Evolutionary conservation across 2,888 invertebrate genomes (phyloP).

Genomic region (Smittia aterrima): DNA sequence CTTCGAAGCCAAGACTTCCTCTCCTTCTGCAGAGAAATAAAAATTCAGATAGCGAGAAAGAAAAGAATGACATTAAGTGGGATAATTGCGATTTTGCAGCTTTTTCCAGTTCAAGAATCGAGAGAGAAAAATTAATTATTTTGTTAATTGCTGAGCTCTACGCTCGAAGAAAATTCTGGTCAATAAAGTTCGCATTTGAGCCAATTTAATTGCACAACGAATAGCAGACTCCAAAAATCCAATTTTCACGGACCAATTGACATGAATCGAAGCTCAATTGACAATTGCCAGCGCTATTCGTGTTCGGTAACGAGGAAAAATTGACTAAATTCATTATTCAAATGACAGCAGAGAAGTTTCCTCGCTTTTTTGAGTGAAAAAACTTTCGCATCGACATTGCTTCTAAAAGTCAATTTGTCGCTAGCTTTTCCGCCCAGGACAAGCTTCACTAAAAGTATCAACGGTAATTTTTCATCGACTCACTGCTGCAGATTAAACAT

Average conservation of each 20-base stretch:
- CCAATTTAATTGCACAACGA: conserved; percentile 15
- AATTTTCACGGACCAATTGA: conserved; percentile 17
- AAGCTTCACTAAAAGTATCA: not conserved
- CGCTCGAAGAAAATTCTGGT: not conserved
- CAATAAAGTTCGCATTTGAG: not conserved
- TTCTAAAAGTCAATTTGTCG: conserved; percentile 38
- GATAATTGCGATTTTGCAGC: conserved; percentile 3
- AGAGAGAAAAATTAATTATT: conserved; percentile 1
- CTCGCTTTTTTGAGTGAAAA: not conserved
- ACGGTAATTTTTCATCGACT: not conserved
- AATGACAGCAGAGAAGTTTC: conserved; percentile 27
- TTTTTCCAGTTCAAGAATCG: not conserved
- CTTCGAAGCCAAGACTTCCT: not conserved
- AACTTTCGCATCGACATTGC: conserved; percentile 1
- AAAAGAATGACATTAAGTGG: not conserved
- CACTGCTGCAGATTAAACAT: not conserved
- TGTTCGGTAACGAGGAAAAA: conserved; percentile 6
- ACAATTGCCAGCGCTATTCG: not conserved
- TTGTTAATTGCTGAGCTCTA: not conserved
- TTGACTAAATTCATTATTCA: conserved; percentile 39
- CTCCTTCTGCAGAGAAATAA: not conserved
- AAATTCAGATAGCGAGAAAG: not conserved
- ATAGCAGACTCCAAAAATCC: not conserved
- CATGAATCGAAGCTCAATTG: not conserved
- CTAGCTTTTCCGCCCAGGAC: conserved; percentile 26